Evolutionary conservation across 2,113 vertebrate genomes (phyloP).

Genomic region (Grammomys surdaster): DNA sequence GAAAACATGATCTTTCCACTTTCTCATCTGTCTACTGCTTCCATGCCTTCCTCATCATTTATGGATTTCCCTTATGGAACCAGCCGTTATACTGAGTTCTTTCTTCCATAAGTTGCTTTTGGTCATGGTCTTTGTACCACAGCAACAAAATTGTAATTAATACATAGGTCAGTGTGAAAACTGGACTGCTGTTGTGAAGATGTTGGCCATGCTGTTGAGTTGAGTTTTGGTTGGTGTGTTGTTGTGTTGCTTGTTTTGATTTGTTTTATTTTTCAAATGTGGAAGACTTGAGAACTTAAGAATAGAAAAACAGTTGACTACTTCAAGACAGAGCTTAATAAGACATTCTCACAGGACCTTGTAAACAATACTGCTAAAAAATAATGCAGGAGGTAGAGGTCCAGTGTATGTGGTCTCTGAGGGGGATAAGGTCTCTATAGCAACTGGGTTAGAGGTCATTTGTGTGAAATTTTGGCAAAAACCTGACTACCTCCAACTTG

Average conservation of each 20-base stretch:
- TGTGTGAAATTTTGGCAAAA: neutral
- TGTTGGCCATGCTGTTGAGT: neutral
- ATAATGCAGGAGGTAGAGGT: neutral
- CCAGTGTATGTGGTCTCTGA: neutral
- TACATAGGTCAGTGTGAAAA: neutral
- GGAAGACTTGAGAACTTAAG: neutral
- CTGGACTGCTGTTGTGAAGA: neutral
- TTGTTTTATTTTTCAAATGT: neutral
- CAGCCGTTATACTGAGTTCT: neutral
- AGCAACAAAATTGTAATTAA: neutral
- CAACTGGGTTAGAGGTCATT: too few relatives aligned
- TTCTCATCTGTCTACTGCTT: neutral
- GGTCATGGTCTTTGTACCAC: too few relatives aligned
- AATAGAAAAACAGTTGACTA: neutral
- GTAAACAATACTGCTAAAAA: neutral
- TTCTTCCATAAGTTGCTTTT: neutral
- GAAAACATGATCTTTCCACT: neutral
- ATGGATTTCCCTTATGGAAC: neutral
- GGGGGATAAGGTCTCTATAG: neutral
- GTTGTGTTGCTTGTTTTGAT: neutral
- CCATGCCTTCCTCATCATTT: neutral
- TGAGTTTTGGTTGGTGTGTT: neutral
- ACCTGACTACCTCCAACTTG: neutral
- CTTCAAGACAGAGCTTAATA: neutral
- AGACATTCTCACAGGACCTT: neutral